Conservation (phyloP, 2,113 vertebrate species). For the Pterophyllum scalare region DNA sequence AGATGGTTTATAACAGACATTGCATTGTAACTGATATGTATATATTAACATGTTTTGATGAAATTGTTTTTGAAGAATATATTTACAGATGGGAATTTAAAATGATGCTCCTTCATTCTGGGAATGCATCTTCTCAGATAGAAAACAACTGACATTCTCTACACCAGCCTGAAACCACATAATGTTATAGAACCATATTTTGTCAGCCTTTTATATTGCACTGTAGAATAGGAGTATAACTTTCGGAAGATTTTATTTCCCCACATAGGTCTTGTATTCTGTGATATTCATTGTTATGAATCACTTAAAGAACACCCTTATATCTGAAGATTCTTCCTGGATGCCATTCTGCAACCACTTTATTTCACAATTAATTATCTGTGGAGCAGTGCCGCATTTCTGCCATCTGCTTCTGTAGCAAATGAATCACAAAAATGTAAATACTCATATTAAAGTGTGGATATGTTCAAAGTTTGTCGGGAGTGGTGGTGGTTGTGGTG, state of each 20-base stretch:
- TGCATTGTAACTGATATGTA: not conserved
- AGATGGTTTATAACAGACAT: fast-evolving
- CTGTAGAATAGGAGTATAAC: not conserved
- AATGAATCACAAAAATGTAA: slow-evolving; percentile 47
- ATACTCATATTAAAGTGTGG: slow-evolving; percentile 17
- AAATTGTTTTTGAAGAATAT: not conserved
- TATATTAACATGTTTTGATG: not conserved
- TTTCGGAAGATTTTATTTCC: not conserved
- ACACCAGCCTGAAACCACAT: slow-evolving; percentile 9
- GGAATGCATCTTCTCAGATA: not conserved
- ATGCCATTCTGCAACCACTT: slow-evolving; percentile 14
- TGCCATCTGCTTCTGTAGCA: slow-evolving; percentile 16
- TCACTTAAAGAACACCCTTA: slow-evolving; percentile 15
- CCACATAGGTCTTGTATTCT: not conserved
- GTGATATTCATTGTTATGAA: slow-evolving; percentile 36
- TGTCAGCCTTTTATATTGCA: slow-evolving; percentile 30
- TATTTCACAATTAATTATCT: slow-evolving; percentile 52
- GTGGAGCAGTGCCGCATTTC: slow-evolving; percentile 1
- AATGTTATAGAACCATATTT: slow-evolving; percentile 27
- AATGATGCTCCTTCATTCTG: not conserved
- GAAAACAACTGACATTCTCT: slow-evolving; percentile 14
- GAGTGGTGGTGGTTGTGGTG: not conserved
- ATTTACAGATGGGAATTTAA: not conserved
- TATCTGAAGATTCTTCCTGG: slow-evolving; percentile 15
- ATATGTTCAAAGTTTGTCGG: not conserved